These are phyloP conservation scores for Amblyopsis hoosieri DNA, from an alignment of 2,797 vertebrate species.

Conservation along the genomic window DNA sequence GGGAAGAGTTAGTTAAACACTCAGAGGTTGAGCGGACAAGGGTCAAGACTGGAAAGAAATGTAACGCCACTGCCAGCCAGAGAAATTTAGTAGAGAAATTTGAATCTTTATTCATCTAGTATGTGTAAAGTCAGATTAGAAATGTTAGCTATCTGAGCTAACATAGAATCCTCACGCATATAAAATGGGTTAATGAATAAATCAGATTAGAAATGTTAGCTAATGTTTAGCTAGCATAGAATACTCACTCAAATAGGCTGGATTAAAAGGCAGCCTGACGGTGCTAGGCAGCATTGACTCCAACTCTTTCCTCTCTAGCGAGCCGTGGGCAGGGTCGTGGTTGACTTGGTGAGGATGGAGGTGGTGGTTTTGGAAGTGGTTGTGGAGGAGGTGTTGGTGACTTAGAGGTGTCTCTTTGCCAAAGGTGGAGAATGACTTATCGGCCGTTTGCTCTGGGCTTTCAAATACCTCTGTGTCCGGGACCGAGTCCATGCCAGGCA, in stretches of 20 bases:
- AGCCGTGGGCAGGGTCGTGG: conserved; percentile 72
- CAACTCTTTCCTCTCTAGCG: conserved; percentile 91
- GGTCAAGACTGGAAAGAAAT: conserved; percentile 48
- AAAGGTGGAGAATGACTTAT: conserved; percentile 91
- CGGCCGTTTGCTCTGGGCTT: conserved; percentile 83
- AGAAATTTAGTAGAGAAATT: conserved; percentile 30
- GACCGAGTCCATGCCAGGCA: conserved; percentile 98
- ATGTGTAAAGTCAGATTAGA: conserved; percentile 39
- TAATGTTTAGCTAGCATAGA: conserved; percentile 17
- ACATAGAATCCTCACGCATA: conserved; percentile 91
- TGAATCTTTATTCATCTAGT: conserved; percentile 32
- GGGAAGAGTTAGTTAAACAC: conserved; percentile 60
- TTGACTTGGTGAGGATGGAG: conserved; percentile 53
- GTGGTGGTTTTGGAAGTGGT: conserved; percentile 35
- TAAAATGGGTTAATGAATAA: conserved; percentile 83
- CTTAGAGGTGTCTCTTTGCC: conserved; percentile 87
- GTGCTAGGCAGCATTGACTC: conserved; percentile 89
- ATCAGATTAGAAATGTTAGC: no score
- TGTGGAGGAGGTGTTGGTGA: conserved; percentile 49
- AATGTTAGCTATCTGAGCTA: conserved; percentile 8
- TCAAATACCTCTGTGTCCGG: conserved; percentile 98
- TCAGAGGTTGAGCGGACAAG: conserved; percentile 29
- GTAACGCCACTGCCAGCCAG: conserved; percentile 20
- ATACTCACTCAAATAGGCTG: conserved; percentile 96
- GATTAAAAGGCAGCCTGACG: conserved; percentile 92